These are phyloP conservation scores for Rhopalosiphum nymphaeae DNA, from an alignment of 2,888 invertebrate genomes.

Conservation along the genomic window DNA sequence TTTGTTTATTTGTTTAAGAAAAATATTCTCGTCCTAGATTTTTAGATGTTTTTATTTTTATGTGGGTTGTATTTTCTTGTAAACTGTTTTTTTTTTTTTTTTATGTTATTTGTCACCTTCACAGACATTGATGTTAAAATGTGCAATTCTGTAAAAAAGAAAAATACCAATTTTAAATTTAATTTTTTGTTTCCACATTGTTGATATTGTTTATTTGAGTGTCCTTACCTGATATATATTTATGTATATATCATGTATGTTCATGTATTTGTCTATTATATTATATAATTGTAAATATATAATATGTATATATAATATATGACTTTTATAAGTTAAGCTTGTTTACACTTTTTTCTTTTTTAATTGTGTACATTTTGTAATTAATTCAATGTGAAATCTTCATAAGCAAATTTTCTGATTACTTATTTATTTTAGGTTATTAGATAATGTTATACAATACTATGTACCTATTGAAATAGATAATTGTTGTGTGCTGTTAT, in stretches of 20 bases:
- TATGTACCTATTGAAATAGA: slow-evolving; percentile 54
- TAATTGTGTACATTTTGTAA: slow-evolving; percentile 61
- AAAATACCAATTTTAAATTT: slow-evolving; percentile 32
- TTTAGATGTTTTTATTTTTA: slow-evolving; percentile 50
- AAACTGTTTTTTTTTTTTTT: slow-evolving; percentile 35
- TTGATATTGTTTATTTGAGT: slow-evolving; percentile 62
- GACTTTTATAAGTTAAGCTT: slow-evolving; percentile 46
- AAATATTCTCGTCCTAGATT: slow-evolving; percentile 43
- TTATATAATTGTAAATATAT: slow-evolving; percentile 21
- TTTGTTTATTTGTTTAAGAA: slow-evolving; percentile 56
- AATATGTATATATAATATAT: slow-evolving; percentile 28
- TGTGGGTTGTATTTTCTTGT: slow-evolving; percentile 60
- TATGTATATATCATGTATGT: slow-evolving; percentile 10
- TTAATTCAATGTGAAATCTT: slow-evolving; percentile 50
- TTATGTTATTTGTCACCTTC: slow-evolving; percentile 49
- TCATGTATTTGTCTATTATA: slow-evolving; percentile 28
- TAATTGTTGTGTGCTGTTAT: slow-evolving; percentile 55
- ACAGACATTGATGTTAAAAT: slow-evolving; percentile 50
- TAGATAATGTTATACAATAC: slow-evolving; percentile 61
- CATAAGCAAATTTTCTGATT: slow-evolving; percentile 60
- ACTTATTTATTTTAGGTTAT: slow-evolving; percentile 63
- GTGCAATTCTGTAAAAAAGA: slow-evolving; percentile 44
- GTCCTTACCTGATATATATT: slow-evolving; percentile 13
- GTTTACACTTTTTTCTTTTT: slow-evolving; percentile 56
- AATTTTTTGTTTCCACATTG: slow-evolving; percentile 48